Base-by-base conservation (phyloP, 2,113 vertebrate species). In the Australoheros scitulus region DNA sequence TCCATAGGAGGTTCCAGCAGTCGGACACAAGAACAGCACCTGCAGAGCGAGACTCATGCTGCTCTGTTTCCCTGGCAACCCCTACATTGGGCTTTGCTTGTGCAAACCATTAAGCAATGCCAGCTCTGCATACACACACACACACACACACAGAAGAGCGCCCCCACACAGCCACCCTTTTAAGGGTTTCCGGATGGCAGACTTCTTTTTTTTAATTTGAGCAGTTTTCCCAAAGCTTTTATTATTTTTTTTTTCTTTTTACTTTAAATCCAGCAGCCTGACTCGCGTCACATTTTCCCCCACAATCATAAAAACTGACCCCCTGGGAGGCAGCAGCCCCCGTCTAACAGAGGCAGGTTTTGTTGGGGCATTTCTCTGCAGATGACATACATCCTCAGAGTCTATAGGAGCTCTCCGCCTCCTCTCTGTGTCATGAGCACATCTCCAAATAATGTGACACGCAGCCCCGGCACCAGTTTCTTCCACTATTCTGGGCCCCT, bases 51-150 rank as follows among this genome's bases (percentile, higher is more conserved):
- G 86, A 81, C 90, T 94, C 93, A 89, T 94, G 90, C 89, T 84
- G 93, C 91, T 91, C 93, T 77, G 95, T 96, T 95, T 92, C 95
- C 95, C 61, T 95, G 92, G 95, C 94, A 96, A 96, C 95, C 89
- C 77, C 88, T 88, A 91, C 92, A 94, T 89, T 76, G 77, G 87
- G 93, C 91, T 92, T 87, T 60, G 85, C 94, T 92, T 93, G 92
- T 94, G 90, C 92, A 91, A 94, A 90, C 89, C 92, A 94, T 92
- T 93, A 91, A 85, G 93, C 90, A 80, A 83, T 88, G 91, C 94
- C 90, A 93, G 90, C 89, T 86, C 90, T 77, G 61, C 68, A 85
- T 11, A 83, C 72, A 82, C 81, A 88, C 84, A 88, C 77, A 75
- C 64, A 81, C 63, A 75, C 36, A 63, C 72, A 88, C 78, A 76